Percentiles rank a stretch among this genome's conserved stretches.
Conservation (phyloP, 30 jellyfish, hydroid and myxozoan species). For the Hydra vulgaris region DNA sequence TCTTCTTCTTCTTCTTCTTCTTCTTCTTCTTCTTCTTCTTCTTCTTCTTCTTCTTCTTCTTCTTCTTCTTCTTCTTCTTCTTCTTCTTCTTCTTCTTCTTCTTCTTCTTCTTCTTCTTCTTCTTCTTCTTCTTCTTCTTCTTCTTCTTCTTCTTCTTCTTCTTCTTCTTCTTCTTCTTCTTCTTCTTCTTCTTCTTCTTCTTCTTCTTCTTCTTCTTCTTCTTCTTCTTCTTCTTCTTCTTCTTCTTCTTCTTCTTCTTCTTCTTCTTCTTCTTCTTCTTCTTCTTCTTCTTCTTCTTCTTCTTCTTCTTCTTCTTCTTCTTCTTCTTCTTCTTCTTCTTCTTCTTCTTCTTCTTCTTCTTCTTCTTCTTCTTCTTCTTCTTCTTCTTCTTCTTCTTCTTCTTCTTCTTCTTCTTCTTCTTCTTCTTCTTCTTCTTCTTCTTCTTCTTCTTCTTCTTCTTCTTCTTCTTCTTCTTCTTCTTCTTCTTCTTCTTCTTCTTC, state of each 20-base stretch:
- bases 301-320: neutral
- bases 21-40: constrained; percentile 8
- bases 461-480: neutral
- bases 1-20: constrained; percentile 15
- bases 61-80: neutral
- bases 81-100: neutral
- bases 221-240: neutral
- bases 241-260: neutral
- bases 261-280: neutral
- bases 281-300: neutral
- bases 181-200: constrained; percentile 4
- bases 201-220: constrained; percentile 9
- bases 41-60: neutral
- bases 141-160: neutral
- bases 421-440: neutral
- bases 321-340: neutral
- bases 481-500: too few species aligned
- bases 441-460: neutral
- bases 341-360: neutral
- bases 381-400: neutral
- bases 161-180: neutral
- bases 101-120: neutral
- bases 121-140: neutral
- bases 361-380: neutral
- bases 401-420: neutral